Conservation (phyloP, 2,113 vertebrate genomes). For the Cathartes aura region DNA sequence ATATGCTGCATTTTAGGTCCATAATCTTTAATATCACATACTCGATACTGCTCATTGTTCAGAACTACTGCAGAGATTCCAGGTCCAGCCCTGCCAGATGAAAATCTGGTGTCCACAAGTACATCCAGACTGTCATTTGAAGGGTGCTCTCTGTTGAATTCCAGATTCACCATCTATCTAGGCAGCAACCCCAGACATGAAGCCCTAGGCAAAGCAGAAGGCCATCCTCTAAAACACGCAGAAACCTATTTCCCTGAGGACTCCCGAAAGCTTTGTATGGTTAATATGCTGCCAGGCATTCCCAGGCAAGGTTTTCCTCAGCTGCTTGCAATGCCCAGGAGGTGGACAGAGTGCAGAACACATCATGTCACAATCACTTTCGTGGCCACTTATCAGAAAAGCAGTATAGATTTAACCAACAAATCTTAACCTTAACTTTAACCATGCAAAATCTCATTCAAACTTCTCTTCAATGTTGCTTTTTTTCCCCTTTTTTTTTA, state of each 20-base stretch:
- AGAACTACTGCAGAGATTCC: background rate
- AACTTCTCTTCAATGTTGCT: background rate
- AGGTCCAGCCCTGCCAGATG: background rate
- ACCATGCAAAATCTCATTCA: background rate
- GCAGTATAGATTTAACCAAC: background rate
- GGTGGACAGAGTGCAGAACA: slow-evolving; percentile 28
- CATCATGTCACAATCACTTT: slow-evolving; percentile 13
- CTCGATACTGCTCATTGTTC: background rate
- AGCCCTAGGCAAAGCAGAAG: slow-evolving; percentile 61
- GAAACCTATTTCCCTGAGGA: slow-evolving; percentile 21
- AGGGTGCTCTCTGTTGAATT: background rate
- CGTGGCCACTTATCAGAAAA: background rate
- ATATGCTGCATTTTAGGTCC: background rate
- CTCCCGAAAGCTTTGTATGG: slow-evolving; percentile 7
- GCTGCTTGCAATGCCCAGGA: slow-evolving; percentile 41
- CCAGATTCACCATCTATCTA: background rate
- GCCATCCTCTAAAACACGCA: slow-evolving; percentile 23
- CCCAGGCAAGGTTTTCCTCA: slow-evolving; percentile 31
- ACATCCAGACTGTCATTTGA: background rate
- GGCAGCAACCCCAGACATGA: background rate
- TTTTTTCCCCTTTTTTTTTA: background rate
- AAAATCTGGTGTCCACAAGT: background rate
- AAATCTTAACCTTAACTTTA: background rate
- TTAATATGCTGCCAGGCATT: slow-evolving; percentile 39
- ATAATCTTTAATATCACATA: background rate